Conservation (phyloP, 2,888 invertebrate genomes). For the Fragum sueziense region DNA sequence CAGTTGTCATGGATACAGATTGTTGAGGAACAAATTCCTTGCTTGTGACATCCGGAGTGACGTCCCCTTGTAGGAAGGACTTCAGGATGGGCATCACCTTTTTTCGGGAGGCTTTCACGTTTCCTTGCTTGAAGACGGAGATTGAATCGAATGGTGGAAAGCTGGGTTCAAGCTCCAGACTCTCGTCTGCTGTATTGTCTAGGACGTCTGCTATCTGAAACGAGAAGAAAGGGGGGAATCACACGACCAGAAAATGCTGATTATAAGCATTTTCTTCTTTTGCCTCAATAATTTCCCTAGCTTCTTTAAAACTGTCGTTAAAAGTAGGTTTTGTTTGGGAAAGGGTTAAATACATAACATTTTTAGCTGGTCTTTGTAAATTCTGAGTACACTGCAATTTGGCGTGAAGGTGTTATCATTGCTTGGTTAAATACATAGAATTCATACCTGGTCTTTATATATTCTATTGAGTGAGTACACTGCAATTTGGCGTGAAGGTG, state of each 20-base stretch:
- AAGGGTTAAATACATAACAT: too few species aligned
- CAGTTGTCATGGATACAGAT: slow-evolving; percentile 43
- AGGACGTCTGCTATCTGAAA: slow-evolving; percentile 75
- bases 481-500: slow-evolving; percentile 68
- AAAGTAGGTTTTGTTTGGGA: too few species aligned
- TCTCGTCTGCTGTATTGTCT: slow-evolving; percentile 61
- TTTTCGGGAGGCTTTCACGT: slow-evolving; percentile 78
- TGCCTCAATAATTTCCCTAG: too few species aligned
- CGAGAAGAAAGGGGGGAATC: too few species aligned
- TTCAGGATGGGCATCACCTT: slow-evolving; percentile 78
- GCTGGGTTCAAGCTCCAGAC: slow-evolving; percentile 70
- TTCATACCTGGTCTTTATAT: slow-evolving; percentile 69
- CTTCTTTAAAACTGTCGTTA: too few species aligned
- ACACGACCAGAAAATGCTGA: too few species aligned
- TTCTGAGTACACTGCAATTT: too few species aligned
- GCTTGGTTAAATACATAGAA: too few species aligned
- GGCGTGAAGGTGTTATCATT: too few species aligned
- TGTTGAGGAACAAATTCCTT: slow-evolving; percentile 51
- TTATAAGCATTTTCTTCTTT: too few species aligned
- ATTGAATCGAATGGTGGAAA: slow-evolving; percentile 57
- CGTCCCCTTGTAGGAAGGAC: slow-evolving; percentile 62
- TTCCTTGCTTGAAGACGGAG: slow-evolving; percentile 75
- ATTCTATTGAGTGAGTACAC: slow-evolving; percentile 69
- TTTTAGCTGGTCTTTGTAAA: too few species aligned
- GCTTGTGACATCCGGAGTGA: slow-evolving; percentile 43